Percentiles rank a stretch among this genome's conserved stretches.
phyloP scores from a whole-genome alignment of 2,797 vertebrate genomes.

The Ibycter americanus region DNA sequence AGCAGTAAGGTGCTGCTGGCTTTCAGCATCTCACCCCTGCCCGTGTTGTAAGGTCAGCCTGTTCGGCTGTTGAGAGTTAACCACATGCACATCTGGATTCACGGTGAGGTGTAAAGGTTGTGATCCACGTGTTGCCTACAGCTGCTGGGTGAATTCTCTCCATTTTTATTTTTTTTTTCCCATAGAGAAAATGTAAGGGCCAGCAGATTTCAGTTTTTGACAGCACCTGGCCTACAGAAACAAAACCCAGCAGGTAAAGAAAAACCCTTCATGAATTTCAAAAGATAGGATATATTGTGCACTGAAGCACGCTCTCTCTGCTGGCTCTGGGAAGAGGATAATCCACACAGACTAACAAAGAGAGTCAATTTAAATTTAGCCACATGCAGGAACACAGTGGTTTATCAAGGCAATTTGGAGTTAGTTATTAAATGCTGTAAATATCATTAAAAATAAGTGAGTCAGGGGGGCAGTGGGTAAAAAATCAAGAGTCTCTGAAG shows the following conservation, averaged over 20 bases:
- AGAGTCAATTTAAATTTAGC: neutral
- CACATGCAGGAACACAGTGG: neutral
- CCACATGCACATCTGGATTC: neutral
- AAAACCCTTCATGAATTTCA: neutral
- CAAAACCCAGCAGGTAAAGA: constrained; percentile 15
- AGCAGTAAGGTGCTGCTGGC: neutral
- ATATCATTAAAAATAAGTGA: neutral
- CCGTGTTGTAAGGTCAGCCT: neutral
- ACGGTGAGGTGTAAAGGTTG: neutral
- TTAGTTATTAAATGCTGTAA: constrained; percentile 17
- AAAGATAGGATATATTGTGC: neutral
- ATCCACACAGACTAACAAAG: neutral
- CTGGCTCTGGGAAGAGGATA: neutral
- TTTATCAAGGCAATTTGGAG: neutral
- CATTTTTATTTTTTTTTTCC: neutral
- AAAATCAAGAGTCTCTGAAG: neutral
- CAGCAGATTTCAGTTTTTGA: constrained; percentile 7
- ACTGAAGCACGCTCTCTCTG: neutral
- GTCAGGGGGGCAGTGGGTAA: neutral
- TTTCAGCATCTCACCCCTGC: neutral
- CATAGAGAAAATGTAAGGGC: neutral
- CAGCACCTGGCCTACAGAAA: constrained; percentile 13
- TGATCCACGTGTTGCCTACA: neutral
- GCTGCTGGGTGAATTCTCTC: neutral
- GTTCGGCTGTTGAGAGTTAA: neutral